Evolutionary conservation across 2,113 vertebrate genomes (phyloP), one percentile per base, ranked within the genome.

Genomic region (Poeciliopsis retropinna): DNA sequence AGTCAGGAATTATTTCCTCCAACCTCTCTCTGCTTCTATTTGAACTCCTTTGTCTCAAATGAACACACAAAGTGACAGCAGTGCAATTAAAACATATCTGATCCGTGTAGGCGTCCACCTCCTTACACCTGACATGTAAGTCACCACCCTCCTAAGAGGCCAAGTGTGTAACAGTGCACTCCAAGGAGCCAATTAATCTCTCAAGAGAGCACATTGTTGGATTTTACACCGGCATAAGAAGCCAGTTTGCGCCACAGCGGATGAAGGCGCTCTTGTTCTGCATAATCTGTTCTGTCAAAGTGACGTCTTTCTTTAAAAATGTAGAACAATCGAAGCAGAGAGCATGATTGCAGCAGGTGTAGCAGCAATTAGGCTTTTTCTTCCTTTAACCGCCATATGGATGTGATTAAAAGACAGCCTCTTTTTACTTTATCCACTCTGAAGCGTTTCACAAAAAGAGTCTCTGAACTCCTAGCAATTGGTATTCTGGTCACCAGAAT

Each of bases 391-490:
- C 27, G 44, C 47, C 41, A 6, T 72, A 54, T 79, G 68, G 62
- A 74, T 70, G 60, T 85, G 74, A 87, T 89, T 85, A 80, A 83
- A 84, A 78, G 44, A 37, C 15, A 13, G 2, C 27, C 12, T 75
- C 63, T 22, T 78, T 70, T 84, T 44, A 44, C 9, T 78, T 74
- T 17, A 41, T 60, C 60, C 28, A 63, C 12, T 75, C 37, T 63
- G 22, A 51, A n/a, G 62, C 39, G 64, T 80, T 61, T 7, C 60
- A n/a, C 61, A 70, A 10, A 51, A 44, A 60, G 15, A 77, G 44
- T 54, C 71, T 82, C 80, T 82, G 65, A 68, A 85, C 75, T 80
- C 74, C 69, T 68, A 79, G 84, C 84, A 82, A 81, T 89, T 84
- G 87, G 67, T 69, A 69, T 82, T 87, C 83, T 54, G 73, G 74